phyloP scores from a whole-genome alignment of 2,113 vertebrate genomes.

The Rhinogobius similis region DNA sequence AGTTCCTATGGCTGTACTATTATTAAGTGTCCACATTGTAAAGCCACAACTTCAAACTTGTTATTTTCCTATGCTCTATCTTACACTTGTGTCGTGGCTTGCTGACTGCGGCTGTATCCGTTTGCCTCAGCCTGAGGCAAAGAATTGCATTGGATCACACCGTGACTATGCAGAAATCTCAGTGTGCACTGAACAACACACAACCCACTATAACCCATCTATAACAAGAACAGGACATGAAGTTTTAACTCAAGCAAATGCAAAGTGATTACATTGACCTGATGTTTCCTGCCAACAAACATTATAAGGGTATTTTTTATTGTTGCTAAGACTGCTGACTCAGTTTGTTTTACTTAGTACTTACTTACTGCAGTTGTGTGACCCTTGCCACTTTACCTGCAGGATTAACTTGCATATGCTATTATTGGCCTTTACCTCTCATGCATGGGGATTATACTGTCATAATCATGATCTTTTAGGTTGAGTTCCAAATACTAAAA shows the following conservation, averaged over 20 bases:
- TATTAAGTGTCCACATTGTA: slow-evolving; percentile 25
- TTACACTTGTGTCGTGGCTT: slow-evolving; percentile 13
- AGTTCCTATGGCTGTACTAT: slow-evolving; percentile 4
- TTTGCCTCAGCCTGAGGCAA: slow-evolving; percentile 20
- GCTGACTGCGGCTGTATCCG: slow-evolving; percentile 23
- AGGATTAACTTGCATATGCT: too few species aligned
- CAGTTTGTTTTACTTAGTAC: too few species aligned
- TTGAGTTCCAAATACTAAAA: too few species aligned
- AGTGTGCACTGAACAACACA: slow-evolving; percentile 3
- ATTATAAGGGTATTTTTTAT: too few species aligned
- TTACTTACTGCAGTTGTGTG: too few species aligned
- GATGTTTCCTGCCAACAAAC: slow-evolving; percentile 29
- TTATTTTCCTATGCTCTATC: slow-evolving; percentile 26
- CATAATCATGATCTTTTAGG: too few species aligned
- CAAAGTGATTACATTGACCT: slow-evolving; percentile 21
- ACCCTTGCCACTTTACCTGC: too few species aligned
- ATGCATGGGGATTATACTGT: too few species aligned
- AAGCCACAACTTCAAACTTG: slow-evolving; percentile 19
- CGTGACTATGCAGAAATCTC: slow-evolving; percentile 59
- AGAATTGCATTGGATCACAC: slow-evolving; percentile 19
- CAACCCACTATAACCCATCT: slow-evolving; percentile 18
- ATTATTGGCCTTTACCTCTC: too few species aligned
- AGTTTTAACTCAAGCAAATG: slow-evolving; percentile 29
- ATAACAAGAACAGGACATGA: slow-evolving; percentile 12
- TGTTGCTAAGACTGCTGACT: too few species aligned